Evolutionary conservation across 2,113 vertebrate species (phyloP).

Genomic region (Saguinus imperator): DNA sequence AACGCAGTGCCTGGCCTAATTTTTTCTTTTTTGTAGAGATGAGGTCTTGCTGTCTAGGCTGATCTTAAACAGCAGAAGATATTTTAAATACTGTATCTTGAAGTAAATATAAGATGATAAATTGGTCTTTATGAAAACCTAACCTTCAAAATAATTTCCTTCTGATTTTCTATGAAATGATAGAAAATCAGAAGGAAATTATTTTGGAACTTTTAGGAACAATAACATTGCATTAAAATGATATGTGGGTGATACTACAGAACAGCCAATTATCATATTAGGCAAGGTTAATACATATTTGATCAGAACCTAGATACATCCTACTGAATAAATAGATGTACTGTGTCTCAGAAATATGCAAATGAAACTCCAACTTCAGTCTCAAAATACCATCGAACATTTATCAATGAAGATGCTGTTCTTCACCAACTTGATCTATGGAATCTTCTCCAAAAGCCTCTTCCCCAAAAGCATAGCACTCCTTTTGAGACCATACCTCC

Average conservation of each 20-base stretch:
- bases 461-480: background rate
- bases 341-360: constrained; percentile 62
- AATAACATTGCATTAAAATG: constrained; percentile 27
- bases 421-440: background rate
- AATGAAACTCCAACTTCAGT: constrained; percentile 61
- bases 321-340: constrained; percentile 65
- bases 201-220: background rate
- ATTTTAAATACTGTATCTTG: background rate
- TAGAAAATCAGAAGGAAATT: too few species aligned
- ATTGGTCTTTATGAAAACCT: constrained; percentile 7
- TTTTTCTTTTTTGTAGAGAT: too few species aligned
- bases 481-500: background rate
- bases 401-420: constrained; percentile 4
- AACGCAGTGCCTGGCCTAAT: too few species aligned
- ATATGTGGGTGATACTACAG: background rate
- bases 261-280: constrained; percentile 50
- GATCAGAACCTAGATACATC: constrained; percentile 39
- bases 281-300: constrained; percentile 36
- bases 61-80: background rate
- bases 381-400: constrained; percentile 46
- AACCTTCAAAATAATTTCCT: background rate
- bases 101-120: constrained; percentile 33
- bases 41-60: too few species aligned
- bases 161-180: constrained; percentile 12
- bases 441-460: background rate